Evolutionary conservation across 2,113 vertebrate genomes (phyloP).

Genomic region (Canis aureus): DNA sequence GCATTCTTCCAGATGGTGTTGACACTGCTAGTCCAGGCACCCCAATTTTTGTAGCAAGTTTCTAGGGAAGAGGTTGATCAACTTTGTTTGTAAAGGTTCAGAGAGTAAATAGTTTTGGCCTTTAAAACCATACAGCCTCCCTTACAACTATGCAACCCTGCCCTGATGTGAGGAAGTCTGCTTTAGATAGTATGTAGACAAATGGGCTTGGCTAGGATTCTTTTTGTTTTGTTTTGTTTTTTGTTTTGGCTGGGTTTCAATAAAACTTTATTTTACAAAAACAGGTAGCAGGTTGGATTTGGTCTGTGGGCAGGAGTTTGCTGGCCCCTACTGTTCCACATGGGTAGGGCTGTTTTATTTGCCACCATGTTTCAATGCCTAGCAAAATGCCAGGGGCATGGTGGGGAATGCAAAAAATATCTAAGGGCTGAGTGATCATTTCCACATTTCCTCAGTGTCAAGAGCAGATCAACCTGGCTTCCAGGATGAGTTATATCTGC

Average conservation of each 20-base stretch:
- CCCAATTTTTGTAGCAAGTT: not conserved
- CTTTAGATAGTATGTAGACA: too few relatives aligned
- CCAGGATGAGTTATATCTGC: not conserved
- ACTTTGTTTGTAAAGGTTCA: not conserved
- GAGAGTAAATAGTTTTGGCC: not conserved
- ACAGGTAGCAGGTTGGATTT: not conserved
- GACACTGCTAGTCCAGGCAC: too few relatives aligned
- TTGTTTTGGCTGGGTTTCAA: not conserved
- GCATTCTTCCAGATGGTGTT: not conserved
- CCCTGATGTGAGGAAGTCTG: not conserved
- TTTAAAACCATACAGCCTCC: not conserved
- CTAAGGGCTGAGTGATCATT: not conserved
- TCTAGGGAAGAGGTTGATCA: not conserved
- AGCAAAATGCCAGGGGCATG: not conserved
- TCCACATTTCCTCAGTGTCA: not conserved
- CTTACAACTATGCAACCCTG: not conserved
- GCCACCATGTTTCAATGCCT: not conserved
- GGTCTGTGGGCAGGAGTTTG: not conserved
- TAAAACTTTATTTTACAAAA: conserved; percentile 39
- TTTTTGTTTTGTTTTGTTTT: too few relatives aligned
- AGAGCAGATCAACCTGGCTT: not conserved
- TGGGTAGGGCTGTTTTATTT: not conserved
- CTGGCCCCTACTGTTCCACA: not conserved
- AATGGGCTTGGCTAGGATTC: not conserved
- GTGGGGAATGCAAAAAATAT: not conserved